Evolutionary conservation across 2,797 vertebrate genomes (phyloP), one percentile per base, ranked within the genome.

Genomic region (Melanotaenia pygmaea): DNA sequence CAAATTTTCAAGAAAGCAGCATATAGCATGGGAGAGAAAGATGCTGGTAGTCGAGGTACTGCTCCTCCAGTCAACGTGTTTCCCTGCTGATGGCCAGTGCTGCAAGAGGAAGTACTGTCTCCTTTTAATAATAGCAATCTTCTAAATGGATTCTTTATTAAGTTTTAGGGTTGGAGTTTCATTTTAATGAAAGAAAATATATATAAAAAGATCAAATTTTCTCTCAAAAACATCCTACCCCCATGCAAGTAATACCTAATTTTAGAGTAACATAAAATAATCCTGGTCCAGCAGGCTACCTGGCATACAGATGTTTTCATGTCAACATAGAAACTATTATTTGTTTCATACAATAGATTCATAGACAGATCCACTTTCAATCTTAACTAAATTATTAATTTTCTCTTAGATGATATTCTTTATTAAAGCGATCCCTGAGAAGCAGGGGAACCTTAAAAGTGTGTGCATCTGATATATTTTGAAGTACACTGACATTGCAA

Each of bases 41-140:
- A 56, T 37, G 58, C 50, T 28, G n/a, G 51, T 35, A 47, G 67
- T 70, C 54, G 54, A 78, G 60, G 32, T 22, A 20, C n/a, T 7
- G 10, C 47, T 59, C n/a, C 14, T 60, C 4, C 53, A 67, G 34
- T 62, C 74, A 69, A 78, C 80, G 67, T 24, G 54, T 74, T 83
- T 81, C 40, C 68, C 32, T 51, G 72, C 53, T 60, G 63, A 74
- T 34, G 40, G 43, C 35, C 50, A 72, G 54, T 2, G 45, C 12
- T 64, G 67, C 50, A 16, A 20, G 24, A 24, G 24, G 32, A 57
- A 22, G 45, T 12, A 0, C 0, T 5, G 32, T 70, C 61, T 59
- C 43, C 11, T 61, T 28, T 1, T 30, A 16, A 24, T 65, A 54
- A 70, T 50, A 64, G 12, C 67, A 59, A 53, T 72, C 37, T 64